Evolutionary conservation across 1,140 invertebrate species (phyloP), one percentile per base, ranked within the genome.

Genomic region (Cydia strobilella): DNA sequence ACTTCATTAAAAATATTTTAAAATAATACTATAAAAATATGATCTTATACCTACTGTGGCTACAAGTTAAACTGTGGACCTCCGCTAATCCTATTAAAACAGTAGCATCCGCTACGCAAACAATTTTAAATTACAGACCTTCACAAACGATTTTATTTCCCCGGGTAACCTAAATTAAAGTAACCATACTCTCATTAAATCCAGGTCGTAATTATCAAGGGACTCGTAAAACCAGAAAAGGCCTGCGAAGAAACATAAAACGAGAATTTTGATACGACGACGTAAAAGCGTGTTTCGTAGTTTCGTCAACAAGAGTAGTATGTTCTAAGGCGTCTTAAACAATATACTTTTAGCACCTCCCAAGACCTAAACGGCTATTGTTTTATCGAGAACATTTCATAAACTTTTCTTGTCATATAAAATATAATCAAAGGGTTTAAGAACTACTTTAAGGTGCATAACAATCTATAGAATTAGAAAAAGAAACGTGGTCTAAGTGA

Each of bases 201-300:
- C 42, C 2, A 69, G 27, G 65, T 69, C 65, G 42, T 42, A 18
- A 66, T 39, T 18, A 35, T 31, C 31, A 35, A 42, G 65, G 65
- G 65, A 35, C 65, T 39, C 65, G 65, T 69, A 69, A 69, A 66
- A 12, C 25, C 51, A 54, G 27, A 7, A 66, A 69, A 31, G 54
- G 54, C 10, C 54, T 35, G 27, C 12, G 63, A 18, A 39, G 65
- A 9, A 59, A 59, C 35, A 18, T 39, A n/a, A 69, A 69, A 42
- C 65, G 31, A n/a, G 65, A 39, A 69, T 69, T 39, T 35, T 69
- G 65, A 69, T 69, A 69, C 27, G 65, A 69, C 27, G 65, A 42
- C 6, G 13, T 69, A 39, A 69, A 66, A 69, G 3, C 35, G 12
- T 69, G 31, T 35, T 69, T 39, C 65, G 31, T 59, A 23, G 54